phyloP scores from a whole-genome alignment of 2,888 invertebrate genomes.

The Agrenia bidenticulata region DNA sequence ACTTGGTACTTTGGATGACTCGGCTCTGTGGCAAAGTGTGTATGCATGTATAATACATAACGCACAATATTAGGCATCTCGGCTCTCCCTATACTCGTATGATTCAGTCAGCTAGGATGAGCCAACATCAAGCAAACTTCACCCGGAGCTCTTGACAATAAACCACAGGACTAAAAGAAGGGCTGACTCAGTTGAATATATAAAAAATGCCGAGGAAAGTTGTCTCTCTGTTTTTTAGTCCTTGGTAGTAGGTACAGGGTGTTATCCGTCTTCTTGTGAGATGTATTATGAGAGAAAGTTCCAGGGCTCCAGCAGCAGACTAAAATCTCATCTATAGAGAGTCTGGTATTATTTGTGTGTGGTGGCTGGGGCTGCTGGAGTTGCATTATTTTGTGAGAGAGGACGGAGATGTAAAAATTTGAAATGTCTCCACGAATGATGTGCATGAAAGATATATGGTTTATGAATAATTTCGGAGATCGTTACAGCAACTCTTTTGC shows the following conservation, averaged over 20 bases:
- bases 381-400: neutral
- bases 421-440: slow-evolving; percentile 7
- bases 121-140: no score
- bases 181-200: neutral
- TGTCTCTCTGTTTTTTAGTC: neutral
- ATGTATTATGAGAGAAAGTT: neutral
- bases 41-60: no score
- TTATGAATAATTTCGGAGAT: slow-evolving; percentile 18
- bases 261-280: neutral
- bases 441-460: slow-evolving; percentile 12
- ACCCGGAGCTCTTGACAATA: no score
- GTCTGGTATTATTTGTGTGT: no score
- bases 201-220: neutral
- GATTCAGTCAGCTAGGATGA: neutral
- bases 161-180: neutral
- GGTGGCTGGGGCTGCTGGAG: no score
- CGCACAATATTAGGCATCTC: neutral
- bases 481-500: slow-evolving; percentile 15
- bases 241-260: neutral
- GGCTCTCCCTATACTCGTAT: neutral
- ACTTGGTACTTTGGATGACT: no score
- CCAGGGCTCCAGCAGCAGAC: neutral
- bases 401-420: slow-evolving; percentile 14
- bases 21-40: no score
- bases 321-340: neutral